phyloP scores from a whole-genome alignment of 2,797 vertebrate genomes.

The Sebastes hubbsi region DNA sequence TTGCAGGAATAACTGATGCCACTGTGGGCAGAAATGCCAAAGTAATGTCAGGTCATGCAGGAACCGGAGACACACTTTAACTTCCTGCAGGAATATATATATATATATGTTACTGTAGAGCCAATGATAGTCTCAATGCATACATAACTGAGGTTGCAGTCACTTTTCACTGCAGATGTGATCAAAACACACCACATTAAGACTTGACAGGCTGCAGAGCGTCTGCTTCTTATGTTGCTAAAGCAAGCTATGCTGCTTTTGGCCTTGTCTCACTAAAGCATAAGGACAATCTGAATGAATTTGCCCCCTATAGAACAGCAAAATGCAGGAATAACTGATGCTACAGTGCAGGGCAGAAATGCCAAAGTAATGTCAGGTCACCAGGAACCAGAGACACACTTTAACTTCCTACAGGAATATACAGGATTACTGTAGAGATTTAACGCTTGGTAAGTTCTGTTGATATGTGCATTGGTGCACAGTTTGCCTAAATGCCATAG shows the following conservation, averaged over 20 bases:
- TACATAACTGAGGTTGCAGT: neutral
- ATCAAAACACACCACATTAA: conserved; percentile 5
- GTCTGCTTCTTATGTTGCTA: conserved; percentile 12
- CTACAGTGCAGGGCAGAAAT: neutral
- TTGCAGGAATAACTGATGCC: neutral
- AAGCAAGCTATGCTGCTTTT: neutral
- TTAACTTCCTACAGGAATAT: conserved; percentile 24
- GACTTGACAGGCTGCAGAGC: neutral
- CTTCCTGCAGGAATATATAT: conserved; percentile 5
- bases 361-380: conserved; percentile 44
- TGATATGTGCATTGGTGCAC: neutral
- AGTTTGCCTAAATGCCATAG: neutral
- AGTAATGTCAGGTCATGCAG: conserved; percentile 39
- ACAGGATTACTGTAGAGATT: neutral
- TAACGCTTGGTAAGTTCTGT: neutral
- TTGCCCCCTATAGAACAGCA: neutral
- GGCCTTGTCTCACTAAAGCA: conserved; percentile 1
- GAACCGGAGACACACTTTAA: neutral
- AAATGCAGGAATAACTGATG: neutral
- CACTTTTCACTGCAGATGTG: conserved; percentile 40
- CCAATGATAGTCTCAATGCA: neutral
- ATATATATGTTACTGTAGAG: neutral
- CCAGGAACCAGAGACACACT: neutral
- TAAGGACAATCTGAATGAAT: neutral
- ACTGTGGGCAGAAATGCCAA: conserved; percentile 8